A percentile compares a stretch with the other conserved stretches of the same genome.
phyloP scores from a whole-genome alignment of 2,888 invertebrate species.

The Troides aeacus region DNA sequence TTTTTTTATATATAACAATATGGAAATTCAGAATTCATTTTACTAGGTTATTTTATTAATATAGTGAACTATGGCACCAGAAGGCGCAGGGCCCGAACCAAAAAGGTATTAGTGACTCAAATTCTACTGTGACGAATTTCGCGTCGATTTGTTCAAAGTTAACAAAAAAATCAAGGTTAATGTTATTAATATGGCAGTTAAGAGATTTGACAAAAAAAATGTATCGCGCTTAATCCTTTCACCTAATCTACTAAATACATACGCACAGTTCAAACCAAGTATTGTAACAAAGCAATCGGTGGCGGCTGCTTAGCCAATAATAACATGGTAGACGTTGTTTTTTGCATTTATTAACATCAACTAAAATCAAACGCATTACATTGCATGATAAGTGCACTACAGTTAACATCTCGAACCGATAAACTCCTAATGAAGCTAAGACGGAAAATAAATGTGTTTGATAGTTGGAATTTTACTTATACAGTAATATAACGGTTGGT shows the following conservation, averaged over 20 bases:
- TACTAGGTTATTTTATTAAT: no score
- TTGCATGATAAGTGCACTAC: constrained; percentile 60
- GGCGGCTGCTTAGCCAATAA: constrained; percentile 34
- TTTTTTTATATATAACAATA: neutral
- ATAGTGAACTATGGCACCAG: neutral
- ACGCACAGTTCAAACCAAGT: constrained; percentile 54
- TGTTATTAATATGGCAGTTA: constrained; percentile 49
- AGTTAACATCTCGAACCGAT: constrained; percentile 46
- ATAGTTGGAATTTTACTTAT: constrained; percentile 4
- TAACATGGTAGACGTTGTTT: constrained; percentile 44
- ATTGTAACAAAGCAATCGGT: constrained; percentile 48
- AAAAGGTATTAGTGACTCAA: neutral
- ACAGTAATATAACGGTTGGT: constrained; percentile 31
- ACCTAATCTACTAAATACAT: constrained; percentile 39
- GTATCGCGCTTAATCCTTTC: constrained; percentile 35
- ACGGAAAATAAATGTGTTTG: constrained; percentile 26
- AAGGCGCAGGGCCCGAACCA: neutral
- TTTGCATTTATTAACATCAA: constrained; percentile 53
- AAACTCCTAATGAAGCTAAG: constrained; percentile 21
- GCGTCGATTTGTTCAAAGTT: neutral
- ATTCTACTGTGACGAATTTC: neutral
- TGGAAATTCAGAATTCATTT: no score
- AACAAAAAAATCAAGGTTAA: constrained; percentile 53
- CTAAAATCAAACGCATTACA: constrained; percentile 49
- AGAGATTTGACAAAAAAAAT: constrained; percentile 39